These are phyloP conservation scores for Caenorhabditis elegans DNA, from an alignment of 1,140 invertebrate genomes.

Conservation along the genomic window DNA sequence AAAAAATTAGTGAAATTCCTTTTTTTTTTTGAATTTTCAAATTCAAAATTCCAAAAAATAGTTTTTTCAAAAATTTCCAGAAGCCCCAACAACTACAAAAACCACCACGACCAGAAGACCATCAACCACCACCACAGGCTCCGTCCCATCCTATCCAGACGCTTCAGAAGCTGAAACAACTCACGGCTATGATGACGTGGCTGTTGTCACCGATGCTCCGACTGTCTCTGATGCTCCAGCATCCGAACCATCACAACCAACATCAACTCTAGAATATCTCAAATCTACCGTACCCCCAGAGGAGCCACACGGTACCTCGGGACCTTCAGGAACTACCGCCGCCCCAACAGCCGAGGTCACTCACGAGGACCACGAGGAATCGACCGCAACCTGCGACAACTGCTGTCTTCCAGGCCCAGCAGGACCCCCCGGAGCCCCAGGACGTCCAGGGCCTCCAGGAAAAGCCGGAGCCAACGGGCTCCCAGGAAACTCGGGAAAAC, in stretches of 20 bases:
- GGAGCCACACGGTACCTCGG: background rate
- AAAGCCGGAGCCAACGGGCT: slow-evolving; percentile 32
- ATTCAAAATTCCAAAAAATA: too few species aligned
- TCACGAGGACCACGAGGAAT: slow-evolving; percentile 2
- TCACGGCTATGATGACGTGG: slow-evolving; percentile 11
- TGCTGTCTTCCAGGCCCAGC: slow-evolving; percentile 44
- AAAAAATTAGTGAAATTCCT: too few species aligned
- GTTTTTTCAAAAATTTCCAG: background rate
- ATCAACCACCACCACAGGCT: background rate
- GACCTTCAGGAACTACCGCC: background rate
- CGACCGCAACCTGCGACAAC: background rate
- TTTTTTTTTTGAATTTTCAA: background rate
- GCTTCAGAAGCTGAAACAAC: background rate
- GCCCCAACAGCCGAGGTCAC: background rate
- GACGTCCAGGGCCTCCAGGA: slow-evolving; percentile 40
- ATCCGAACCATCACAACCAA: background rate
- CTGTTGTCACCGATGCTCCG: background rate
- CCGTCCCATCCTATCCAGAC: background rate
- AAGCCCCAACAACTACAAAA: background rate
- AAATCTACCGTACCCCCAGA: background rate
- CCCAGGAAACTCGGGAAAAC: slow-evolving; percentile 29
- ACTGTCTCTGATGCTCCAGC: background rate
- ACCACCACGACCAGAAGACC: background rate
- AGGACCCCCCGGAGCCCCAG: slow-evolving; percentile 49
- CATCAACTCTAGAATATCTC: background rate